A percentile compares a stretch with the other conserved stretches of the same genome.
These are phyloP conservation scores for Entomobrya multifasciata DNA, from an alignment of 2,888 invertebrate genomes.

Conservation along the genomic window DNA sequence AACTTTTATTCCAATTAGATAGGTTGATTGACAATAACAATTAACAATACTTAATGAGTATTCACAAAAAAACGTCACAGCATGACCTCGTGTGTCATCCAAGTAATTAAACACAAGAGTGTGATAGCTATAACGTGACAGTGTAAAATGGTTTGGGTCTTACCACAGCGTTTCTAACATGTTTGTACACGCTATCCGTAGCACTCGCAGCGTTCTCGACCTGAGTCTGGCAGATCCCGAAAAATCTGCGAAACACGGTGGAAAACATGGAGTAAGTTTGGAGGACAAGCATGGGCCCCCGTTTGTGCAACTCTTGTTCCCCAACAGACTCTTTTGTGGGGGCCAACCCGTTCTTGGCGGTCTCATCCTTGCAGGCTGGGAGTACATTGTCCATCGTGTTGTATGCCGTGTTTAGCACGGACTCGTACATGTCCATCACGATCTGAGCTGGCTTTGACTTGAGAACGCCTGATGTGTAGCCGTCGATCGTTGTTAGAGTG, in stretches of 20 bases:
- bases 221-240: slow-evolving; percentile 66
- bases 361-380: slow-evolving; percentile 61
- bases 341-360: slow-evolving; percentile 39
- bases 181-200: slow-evolving; percentile 69
- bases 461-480: slow-evolving; percentile 66
- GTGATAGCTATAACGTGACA: not conserved
- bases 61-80: too few relatives aligned
- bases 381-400: slow-evolving; percentile 73
- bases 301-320: slow-evolving; percentile 67
- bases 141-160: slow-evolving; percentile 57
- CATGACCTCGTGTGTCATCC: too few relatives aligned
- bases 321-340: slow-evolving; percentile 45
- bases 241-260: slow-evolving; percentile 52
- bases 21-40: not conserved
- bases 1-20: not conserved
- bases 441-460: slow-evolving; percentile 70
- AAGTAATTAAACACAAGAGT: too few relatives aligned
- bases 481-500: slow-evolving; percentile 49
- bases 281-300: slow-evolving; percentile 62
- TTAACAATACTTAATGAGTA: too few relatives aligned
- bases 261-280: slow-evolving; percentile 59
- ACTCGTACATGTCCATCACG: slow-evolving; percentile 72
- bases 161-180: slow-evolving; percentile 72
- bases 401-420: slow-evolving; percentile 59
- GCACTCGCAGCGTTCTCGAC: slow-evolving; percentile 69